A percentile compares a stretch with the other conserved stretches of the same genome.
These are phyloP conservation scores for Seira ritae DNA, from an alignment of 2,888 invertebrate species.

Conservation along the genomic window DNA sequence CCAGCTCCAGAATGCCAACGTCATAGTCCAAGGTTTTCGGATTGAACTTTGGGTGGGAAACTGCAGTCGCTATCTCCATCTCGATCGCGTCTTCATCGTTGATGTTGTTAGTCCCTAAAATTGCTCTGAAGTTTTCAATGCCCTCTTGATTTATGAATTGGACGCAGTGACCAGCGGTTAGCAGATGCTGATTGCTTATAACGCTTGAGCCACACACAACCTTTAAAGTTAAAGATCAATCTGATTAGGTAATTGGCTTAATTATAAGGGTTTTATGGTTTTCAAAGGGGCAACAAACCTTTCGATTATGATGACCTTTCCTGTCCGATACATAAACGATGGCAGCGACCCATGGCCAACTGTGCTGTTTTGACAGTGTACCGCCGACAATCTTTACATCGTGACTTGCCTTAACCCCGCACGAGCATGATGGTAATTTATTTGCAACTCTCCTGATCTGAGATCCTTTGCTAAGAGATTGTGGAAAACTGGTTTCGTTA, in stretches of 20 bases:
- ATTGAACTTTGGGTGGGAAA: conserved; percentile 55
- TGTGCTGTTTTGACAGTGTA: conserved; percentile 58
- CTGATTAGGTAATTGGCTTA: too few relatives aligned
- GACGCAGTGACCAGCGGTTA: conserved; percentile 68
- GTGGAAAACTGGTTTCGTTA: too few relatives aligned
- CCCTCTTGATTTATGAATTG: conserved; percentile 53
- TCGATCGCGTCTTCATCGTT: conserved; percentile 51
- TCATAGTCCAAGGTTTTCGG: conserved; percentile 38
- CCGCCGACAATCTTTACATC: conserved; percentile 69
- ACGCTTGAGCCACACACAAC: conserved; percentile 67
- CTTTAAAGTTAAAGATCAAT: too few relatives aligned
- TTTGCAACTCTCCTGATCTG: neutral
- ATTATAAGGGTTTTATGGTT: neutral
- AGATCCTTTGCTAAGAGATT: too few relatives aligned
- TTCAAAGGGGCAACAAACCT: neutral
- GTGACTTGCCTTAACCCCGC: conserved; percentile 26
- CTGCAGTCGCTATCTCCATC: conserved; percentile 30
- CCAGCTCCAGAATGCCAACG: conserved; percentile 46
- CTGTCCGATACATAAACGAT: conserved; percentile 50
- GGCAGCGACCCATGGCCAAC: conserved; percentile 71
- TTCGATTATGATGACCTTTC: neutral
- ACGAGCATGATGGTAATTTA: neutral
- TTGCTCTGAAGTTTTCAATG: conserved; percentile 52
- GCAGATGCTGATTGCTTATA: conserved; percentile 58
- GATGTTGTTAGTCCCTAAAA: conserved; percentile 67